Evolutionary conservation across 2,888 invertebrate species (phyloP).

Genomic region (Chorisops tibialis): DNA sequence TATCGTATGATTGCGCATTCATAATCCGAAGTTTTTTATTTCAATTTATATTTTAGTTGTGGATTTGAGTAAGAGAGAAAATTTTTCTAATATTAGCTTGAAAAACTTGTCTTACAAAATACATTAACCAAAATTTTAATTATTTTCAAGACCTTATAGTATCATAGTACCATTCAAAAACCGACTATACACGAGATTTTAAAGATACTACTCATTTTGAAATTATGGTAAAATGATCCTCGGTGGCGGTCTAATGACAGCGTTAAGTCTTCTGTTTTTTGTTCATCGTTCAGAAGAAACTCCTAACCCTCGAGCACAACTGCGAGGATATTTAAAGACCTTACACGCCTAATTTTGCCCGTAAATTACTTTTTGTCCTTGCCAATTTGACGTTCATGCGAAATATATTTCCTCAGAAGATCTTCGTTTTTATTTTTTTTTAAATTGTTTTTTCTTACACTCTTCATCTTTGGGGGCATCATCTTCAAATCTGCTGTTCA

Average conservation of each 20-base stretch:
- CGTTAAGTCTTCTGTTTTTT: neutral
- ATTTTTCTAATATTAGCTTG: no score
- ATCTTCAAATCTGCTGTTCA: slow-evolving; percentile 31
- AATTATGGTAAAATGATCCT: slow-evolving; percentile 1
- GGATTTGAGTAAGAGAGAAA: no score
- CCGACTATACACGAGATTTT: no score
- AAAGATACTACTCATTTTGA: no score
- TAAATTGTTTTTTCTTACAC: no score
- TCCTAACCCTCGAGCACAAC: neutral
- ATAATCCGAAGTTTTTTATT: no score
- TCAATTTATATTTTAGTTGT: no score
- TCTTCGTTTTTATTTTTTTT: neutral
- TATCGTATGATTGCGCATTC: no score
- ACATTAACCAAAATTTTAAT: no score
- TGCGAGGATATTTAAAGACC: neutral
- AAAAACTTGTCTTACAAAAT: no score
- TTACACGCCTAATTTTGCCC: slow-evolving; percentile 25
- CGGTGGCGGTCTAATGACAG: slow-evolving; percentile 7
- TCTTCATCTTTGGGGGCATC: neutral
- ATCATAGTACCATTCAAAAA: no score
- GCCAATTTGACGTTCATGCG: slow-evolving; percentile 26
- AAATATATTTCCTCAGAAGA: neutral
- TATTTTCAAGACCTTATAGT: no score
- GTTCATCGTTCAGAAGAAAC: neutral
- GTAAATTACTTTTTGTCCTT: slow-evolving; percentile 31